Percentiles rank a stretch among this genome's conserved stretches.
Conservation (phyloP, 2,797 vertebrate species). For the Pagetopsis macropterus region DNA sequence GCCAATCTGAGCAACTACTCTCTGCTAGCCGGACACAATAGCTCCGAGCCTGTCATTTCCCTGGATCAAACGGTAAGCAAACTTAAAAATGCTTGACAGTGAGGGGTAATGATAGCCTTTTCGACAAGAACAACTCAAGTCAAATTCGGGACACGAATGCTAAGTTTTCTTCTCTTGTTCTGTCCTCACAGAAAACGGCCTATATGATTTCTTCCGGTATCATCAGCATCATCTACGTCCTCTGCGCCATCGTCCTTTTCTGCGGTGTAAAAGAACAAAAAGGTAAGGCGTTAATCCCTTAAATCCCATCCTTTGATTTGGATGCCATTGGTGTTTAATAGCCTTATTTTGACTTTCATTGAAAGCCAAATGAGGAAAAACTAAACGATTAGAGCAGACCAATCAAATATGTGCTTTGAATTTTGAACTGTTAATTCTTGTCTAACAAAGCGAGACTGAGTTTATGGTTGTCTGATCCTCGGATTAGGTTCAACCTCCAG, state of each 20-base stretch:
- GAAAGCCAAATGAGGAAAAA: not conserved
- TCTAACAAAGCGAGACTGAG: not conserved
- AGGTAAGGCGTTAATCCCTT: conserved; percentile 78
- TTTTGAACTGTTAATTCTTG: not conserved
- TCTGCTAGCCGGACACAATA: conserved; percentile 66
- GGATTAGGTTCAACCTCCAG: not conserved
- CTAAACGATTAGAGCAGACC: too few relatives aligned
- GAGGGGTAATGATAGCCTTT: not conserved
- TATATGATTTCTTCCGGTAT: conserved; percentile 93
- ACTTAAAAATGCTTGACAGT: not conserved
- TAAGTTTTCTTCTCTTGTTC: not conserved
- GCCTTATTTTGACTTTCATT: not conserved
- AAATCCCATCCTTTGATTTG: not conserved
- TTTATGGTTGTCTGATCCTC: not conserved
- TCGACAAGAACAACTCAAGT: too few relatives aligned
- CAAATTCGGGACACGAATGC: not conserved
- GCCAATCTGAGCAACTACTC: conserved; percentile 26
- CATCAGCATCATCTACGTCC: conserved; percentile 90
- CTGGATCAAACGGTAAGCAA: conserved; percentile 86
- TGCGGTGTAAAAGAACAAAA: conserved; percentile 89
- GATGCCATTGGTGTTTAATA: not conserved
- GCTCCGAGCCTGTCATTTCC: conserved; percentile 74
- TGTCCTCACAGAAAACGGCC: conserved; percentile 83
- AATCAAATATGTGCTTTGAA: not conserved
- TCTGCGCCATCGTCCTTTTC: conserved; percentile 90